These are phyloP conservation scores for Lithophane leautieri DNA, from an alignment of 2,888 invertebrate species.

Conservation along the genomic window DNA sequence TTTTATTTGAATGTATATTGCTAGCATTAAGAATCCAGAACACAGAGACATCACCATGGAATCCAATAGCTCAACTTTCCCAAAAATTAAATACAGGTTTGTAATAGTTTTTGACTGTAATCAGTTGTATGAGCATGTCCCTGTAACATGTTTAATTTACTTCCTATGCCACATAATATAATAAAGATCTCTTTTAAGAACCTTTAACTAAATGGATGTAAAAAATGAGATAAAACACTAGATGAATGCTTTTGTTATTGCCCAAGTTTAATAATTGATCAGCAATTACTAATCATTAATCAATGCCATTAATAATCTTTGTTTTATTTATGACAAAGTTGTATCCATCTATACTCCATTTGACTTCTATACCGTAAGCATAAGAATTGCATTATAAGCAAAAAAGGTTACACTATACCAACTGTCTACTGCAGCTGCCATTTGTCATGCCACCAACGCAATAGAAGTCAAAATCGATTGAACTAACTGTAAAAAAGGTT, in stretches of 20 bases:
- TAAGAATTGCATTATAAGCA: too few relatives aligned
- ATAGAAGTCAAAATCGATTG: too few relatives aligned
- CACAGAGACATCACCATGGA: conserved; percentile 78
- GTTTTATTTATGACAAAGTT: background rate
- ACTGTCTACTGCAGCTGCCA: too few relatives aligned
- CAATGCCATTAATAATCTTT: background rate
- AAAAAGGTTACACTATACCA: too few relatives aligned
- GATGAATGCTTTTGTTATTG: background rate
- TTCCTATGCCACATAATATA: background rate
- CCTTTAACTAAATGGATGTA: background rate
- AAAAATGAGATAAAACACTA: background rate
- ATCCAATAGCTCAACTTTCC: conserved; percentile 81
- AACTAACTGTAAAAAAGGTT: too few relatives aligned
- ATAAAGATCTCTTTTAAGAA: background rate
- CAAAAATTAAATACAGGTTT: conserved; percentile 82
- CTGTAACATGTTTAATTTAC: background rate
- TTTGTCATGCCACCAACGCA: too few relatives aligned
- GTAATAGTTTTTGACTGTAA: conserved; percentile 72
- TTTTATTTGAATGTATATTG: conserved; percentile 63
- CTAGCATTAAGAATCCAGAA: conserved; percentile 80
- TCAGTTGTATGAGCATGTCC: conserved; percentile 42
- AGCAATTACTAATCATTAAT: background rate
- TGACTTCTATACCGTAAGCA: too few relatives aligned
- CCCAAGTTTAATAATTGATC: conserved; percentile 16
- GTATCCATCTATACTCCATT: too few relatives aligned